Base-by-base conservation (phyloP, 2,888 invertebrate genomes). In the Volucella inanis region DNA sequence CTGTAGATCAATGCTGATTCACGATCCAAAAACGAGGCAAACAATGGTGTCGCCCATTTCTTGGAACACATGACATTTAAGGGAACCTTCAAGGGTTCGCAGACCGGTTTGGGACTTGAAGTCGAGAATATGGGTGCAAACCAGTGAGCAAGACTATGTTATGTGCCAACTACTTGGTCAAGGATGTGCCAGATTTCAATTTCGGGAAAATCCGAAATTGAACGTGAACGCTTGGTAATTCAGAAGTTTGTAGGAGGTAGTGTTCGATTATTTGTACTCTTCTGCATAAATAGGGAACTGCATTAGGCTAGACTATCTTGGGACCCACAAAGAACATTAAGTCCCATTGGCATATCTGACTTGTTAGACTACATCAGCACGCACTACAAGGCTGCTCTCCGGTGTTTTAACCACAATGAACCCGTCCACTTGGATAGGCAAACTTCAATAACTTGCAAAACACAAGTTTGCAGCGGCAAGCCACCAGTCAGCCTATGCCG, bases 161-260 rank as follows among this genome's bases (percentile, higher is more conserved):
- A n/a, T n/a, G n/a, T n/a, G n/a, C n/a, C n/a, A n/a, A n/a, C n/a
- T 3, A 22, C 3, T 22, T 22, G 3, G 1, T 3, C 22, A 18
- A 18, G 18, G 18, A 18, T 18, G 18, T 18, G 18, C 71, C 98
- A 98, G 90, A 98, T 99, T 92, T 99, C 99, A 18, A 98, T 97
- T 90, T 94, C 99, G 83, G 96, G 96, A 87, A 96, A 97, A 92
- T 94, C 94, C 85, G 99, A 99, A 93, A 99, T 99, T 90, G 98
- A 99, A 93, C 95, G 98, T 88, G 99, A 99, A 93, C 95, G 99
- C 87, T 97, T 98, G 31, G 99, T 99, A 2, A 99, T 99, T 90
- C 93, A 98, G 98, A 87, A 99, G 99, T 92, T 93, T 99, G 54
- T 99, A 99, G 92, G 99, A 99, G 93, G 99, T 99, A 22, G 99